Percentiles rank a stretch among this genome's conserved stretches.
These are phyloP conservation scores for Gadopsis marmoratus DNA, from an alignment of 2,797 vertebrate genomes.

Conservation along the genomic window DNA sequence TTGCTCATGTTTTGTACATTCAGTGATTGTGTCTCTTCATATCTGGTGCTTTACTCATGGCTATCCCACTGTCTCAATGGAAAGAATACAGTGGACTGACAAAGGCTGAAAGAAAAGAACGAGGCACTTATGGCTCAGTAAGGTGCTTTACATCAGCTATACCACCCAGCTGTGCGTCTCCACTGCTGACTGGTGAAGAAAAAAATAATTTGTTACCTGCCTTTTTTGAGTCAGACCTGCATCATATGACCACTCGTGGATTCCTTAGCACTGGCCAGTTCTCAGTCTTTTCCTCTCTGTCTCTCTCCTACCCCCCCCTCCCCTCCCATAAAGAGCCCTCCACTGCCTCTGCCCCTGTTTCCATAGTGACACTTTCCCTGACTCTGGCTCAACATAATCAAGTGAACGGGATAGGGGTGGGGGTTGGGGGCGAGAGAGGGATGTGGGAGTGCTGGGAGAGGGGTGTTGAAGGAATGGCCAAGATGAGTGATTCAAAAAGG, in stretches of 20 bases:
- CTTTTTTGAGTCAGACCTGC: constrained; percentile 32
- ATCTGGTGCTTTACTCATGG: constrained; percentile 21
- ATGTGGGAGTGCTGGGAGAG: constrained; percentile 20
- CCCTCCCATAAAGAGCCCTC: constrained; percentile 64
- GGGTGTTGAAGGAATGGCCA: constrained; percentile 62
- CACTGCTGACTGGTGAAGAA: constrained; percentile 7
- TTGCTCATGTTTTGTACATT: constrained; percentile 8
- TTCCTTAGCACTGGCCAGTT: constrained; percentile 64
- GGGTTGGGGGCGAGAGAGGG: constrained; percentile 60
- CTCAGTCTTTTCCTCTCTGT: constrained; percentile 42
- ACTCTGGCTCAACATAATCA: constrained; percentile 80
- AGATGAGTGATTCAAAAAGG: constrained; percentile 51
- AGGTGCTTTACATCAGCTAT: constrained; percentile 13
- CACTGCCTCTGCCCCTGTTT: constrained; percentile 80
- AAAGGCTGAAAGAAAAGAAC: constrained; percentile 12
- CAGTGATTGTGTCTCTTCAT: constrained; percentile 14
- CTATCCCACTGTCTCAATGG: constrained; percentile 3
- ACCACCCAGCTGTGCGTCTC: constrained; percentile 20
- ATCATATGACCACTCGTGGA: constrained; percentile 51
- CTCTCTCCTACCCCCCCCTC: constrained; percentile 12
- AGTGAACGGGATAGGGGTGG: constrained; percentile 72
- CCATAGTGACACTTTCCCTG: constrained; percentile 85
- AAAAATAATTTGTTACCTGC: constrained; percentile 22
- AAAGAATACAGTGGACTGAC: constrained; percentile 22
- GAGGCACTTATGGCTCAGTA: constrained; percentile 33